These are phyloP conservation scores for Thymelicus lineola DNA, from an alignment of 2,888 invertebrate species.

Conservation along the genomic window DNA sequence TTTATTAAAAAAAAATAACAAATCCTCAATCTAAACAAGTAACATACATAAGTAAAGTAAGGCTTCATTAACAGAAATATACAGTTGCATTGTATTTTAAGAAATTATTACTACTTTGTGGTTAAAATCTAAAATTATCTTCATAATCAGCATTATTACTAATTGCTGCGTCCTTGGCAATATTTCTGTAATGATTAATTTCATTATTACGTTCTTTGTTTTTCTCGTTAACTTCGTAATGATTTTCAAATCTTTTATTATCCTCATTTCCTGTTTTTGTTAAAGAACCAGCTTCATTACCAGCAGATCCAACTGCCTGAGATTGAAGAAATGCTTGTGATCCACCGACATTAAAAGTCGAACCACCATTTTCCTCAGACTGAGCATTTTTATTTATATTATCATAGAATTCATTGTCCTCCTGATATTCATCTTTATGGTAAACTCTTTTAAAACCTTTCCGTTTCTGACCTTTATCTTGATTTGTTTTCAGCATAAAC, in stretches of 20 bases:
- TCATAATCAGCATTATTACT: constrained; percentile 61
- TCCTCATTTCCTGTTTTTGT: constrained; percentile 51
- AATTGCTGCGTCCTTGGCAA: constrained; percentile 58
- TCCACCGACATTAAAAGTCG: constrained; percentile 57
- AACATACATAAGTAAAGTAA: background rate
- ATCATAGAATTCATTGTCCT: constrained; percentile 74
- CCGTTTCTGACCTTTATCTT: constrained; percentile 66
- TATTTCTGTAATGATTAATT: constrained; percentile 58
- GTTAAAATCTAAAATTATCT: constrained; percentile 38
- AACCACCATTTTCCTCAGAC: constrained; percentile 58
- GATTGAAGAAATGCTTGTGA: constrained; percentile 60
- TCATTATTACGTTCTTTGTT: constrained; percentile 50
- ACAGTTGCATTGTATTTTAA: constrained; percentile 13
- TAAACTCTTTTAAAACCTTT: constrained; percentile 73
- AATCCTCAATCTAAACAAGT: constrained; percentile 12
- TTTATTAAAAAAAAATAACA: constrained; percentile 13
- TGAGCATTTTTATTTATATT: constrained; percentile 61
- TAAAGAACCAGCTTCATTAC: constrained; percentile 51
- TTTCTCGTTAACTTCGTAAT: constrained; percentile 50
- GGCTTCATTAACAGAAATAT: constrained; percentile 15
- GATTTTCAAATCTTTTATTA: constrained; percentile 51
- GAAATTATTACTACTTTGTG: background rate
- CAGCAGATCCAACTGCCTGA: constrained; percentile 54
- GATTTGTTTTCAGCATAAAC: constrained; percentile 54
- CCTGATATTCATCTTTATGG: constrained; percentile 75